Evolutionary conservation across 2,113 vertebrate species (phyloP).

Genomic region (Calonectris borealis): DNA sequence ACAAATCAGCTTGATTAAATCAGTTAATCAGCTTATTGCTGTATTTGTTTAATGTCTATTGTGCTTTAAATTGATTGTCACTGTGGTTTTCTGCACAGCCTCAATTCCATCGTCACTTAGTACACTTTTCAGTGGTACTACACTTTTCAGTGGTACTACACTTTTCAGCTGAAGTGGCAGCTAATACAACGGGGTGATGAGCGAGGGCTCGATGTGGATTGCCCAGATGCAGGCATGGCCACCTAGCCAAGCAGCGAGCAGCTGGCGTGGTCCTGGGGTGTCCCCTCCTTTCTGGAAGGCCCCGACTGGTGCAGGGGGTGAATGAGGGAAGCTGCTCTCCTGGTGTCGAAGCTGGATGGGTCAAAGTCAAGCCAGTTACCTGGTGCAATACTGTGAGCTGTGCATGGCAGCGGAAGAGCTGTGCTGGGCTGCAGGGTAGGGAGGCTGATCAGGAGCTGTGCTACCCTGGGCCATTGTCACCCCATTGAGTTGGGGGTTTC

Average conservation of each 20-base stretch:
- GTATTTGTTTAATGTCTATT: background rate
- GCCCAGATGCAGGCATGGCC: fast-evolving
- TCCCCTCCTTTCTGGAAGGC: background rate
- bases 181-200: background rate
- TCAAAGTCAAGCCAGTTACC: background rate
- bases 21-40: conserved; percentile 57
- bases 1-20: conserved; percentile 23
- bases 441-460: background rate
- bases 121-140: background rate
- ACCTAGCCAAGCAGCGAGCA: background rate
- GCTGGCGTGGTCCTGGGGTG: fast-evolving
- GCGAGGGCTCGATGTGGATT: fast-evolving
- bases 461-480: fast-evolving
- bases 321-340: background rate
- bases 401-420: background rate
- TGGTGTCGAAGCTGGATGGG: background rate
- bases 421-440: background rate
- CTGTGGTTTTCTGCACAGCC: background rate
- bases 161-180: background rate
- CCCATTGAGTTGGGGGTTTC: background rate
- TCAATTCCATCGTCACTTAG: background rate
- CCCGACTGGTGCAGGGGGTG: background rate
- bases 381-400: fast-evolving
- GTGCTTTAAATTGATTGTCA: background rate
- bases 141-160: background rate